A percentile compares a stretch with the other conserved stretches of the same genome.
Evolutionary conservation across 2,113 vertebrate genomes (phyloP).

Genomic region (Podarcis raffonei): DNA sequence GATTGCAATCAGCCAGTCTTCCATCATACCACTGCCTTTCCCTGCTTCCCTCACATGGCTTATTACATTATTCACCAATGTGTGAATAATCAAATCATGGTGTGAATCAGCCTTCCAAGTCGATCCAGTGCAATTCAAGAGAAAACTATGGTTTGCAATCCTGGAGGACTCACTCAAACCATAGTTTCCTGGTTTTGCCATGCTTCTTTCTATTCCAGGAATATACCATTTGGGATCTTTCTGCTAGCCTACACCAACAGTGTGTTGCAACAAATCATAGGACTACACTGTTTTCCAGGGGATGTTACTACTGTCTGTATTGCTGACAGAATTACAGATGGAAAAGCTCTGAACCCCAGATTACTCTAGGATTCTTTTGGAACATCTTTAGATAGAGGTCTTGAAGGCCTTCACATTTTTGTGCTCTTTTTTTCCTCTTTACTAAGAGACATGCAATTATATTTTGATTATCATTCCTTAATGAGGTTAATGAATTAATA

Average conservation of each 20-base stretch:
- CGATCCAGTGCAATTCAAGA: neutral
- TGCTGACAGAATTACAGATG: neutral
- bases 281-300: neutral
- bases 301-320: neutral
- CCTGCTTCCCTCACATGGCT: neutral
- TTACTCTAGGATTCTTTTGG: conserved; percentile 6
- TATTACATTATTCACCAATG: neutral
- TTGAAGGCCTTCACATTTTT: conserved; percentile 31
- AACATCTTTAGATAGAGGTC: neutral
- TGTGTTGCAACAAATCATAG: neutral
- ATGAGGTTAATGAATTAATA: conserved; percentile 53
- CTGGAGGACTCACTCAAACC: neutral
- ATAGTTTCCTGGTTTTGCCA: neutral
- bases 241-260: too few species aligned
- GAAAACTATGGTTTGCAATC: neutral
- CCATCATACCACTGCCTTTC: neutral
- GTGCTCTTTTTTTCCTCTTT: neutral
- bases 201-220: too few species aligned
- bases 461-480: conserved; percentile 43
- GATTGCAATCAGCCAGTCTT: neutral
- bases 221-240: too few species aligned
- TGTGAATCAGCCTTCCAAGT: neutral
- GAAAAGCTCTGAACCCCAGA: neutral
- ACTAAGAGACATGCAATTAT: conserved; percentile 9
- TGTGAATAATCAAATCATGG: neutral